Percentiles rank a stretch among this genome's conserved stretches.
Evolutionary conservation across 2,888 invertebrate species (phyloP).

Genomic region (Odontocolon sp.): DNA sequence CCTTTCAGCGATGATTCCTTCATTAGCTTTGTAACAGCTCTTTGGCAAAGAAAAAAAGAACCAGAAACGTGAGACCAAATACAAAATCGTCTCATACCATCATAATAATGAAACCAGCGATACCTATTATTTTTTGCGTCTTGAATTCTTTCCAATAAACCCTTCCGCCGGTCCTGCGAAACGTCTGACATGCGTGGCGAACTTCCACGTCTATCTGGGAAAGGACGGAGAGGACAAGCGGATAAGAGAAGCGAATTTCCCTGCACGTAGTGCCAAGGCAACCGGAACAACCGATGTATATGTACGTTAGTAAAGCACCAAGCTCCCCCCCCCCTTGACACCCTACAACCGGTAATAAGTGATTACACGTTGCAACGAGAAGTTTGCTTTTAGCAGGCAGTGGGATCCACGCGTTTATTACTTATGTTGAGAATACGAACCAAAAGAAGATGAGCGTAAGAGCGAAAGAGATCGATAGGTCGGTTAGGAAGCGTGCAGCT

Average conservation of each 20-base stretch:
- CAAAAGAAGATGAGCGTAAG: constrained; percentile 6
- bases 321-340: too few relatives aligned
- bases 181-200: constrained; percentile 10
- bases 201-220: constrained; percentile 4
- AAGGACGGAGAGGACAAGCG: background rate
- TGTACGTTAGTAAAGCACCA: background rate
- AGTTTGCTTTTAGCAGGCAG: background rate
- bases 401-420: background rate
- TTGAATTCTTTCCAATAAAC: too few relatives aligned
- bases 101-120: too few relatives aligned
- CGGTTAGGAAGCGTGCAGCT: background rate
- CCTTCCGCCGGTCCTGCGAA: background rate
- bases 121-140: too few relatives aligned
- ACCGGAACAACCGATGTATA: background rate
- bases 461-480: constrained; percentile 29
- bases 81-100: too few relatives aligned
- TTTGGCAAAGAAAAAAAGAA: background rate
- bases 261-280: background rate
- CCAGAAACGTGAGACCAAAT: too few relatives aligned
- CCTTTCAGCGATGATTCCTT: background rate
- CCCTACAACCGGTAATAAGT: constrained; percentile 7
- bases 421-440: background rate
- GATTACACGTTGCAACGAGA: background rate
- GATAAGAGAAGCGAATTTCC: background rate
- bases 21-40: too few relatives aligned